Conservation (phyloP, 2,113 vertebrate genomes). For the Engystomops pustulosus region DNA sequence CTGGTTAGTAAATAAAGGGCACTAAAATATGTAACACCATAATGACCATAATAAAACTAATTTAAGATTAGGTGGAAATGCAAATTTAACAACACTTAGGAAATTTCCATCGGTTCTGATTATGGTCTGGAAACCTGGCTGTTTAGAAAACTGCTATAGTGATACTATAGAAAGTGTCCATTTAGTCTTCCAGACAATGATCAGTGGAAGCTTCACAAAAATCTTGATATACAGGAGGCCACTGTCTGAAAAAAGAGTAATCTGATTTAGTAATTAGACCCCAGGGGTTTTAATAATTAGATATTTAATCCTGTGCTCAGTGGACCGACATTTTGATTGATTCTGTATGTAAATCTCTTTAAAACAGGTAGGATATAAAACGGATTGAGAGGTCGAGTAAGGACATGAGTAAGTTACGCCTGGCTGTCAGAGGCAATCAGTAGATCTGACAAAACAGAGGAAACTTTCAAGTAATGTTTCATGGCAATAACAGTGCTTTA, state of each 20-base stretch:
- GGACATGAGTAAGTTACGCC: constrained; percentile 49
- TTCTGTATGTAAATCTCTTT: constrained; percentile 29
- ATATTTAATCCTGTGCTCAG: constrained; percentile 19
- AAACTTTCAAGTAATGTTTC: constrained; percentile 49
- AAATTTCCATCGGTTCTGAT: no score
- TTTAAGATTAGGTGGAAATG: no score
- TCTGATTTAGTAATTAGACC: constrained; percentile 27
- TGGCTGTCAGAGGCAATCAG: constrained; percentile 47
- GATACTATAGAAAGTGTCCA: no score
- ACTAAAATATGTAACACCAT: no score
- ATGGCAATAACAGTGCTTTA: constrained; percentile 14
- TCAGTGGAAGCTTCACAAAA: background rate
- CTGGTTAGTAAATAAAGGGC: no score
- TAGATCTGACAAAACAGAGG: constrained; percentile 41
- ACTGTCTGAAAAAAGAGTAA: background rate
- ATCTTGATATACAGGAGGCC: background rate
- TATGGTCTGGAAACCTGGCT: no score
- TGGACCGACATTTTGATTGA: background rate
- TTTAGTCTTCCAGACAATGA: no score
- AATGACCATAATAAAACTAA: no score
- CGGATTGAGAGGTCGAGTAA: constrained; percentile 31
- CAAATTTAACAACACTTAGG: no score
- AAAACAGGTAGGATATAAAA: constrained; percentile 21
- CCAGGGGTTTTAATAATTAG: constrained; percentile 14
- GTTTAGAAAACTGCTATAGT: no score